Evolutionary conservation across 2,113 vertebrate species (phyloP).

Genomic region (Ailuropoda melanoleuca): DNA sequence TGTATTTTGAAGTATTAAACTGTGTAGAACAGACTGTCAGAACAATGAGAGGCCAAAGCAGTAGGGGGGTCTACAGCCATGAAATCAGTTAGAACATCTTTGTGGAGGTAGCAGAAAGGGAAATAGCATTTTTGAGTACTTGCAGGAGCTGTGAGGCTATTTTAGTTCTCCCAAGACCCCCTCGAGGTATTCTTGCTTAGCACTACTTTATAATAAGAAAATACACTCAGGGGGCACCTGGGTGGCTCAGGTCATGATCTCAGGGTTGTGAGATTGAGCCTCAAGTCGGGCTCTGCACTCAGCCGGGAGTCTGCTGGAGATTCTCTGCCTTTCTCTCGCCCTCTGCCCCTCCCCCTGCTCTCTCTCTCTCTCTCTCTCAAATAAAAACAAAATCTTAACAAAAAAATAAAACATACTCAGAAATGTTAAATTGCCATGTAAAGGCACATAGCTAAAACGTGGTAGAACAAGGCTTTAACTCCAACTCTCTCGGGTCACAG

Average conservation of each 20-base stretch:
- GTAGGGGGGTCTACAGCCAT: background rate
- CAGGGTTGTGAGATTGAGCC: background rate
- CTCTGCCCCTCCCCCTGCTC: background rate
- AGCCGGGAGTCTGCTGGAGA: background rate
- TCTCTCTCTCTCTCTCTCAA: background rate
- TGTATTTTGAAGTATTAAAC: background rate
- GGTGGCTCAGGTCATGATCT: background rate
- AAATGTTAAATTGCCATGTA: background rate
- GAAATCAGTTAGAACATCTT: background rate
- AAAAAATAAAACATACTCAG: background rate
- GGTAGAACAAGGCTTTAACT: background rate
- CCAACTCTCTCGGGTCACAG: background rate
- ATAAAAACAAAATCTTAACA: background rate
- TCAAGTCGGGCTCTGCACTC: background rate
- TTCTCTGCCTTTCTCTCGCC: background rate
- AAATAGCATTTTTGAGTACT: background rate
- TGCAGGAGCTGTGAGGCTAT: background rate
- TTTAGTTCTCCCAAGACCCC: background rate
- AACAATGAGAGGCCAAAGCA: background rate
- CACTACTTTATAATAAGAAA: background rate
- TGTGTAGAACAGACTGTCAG: background rate
- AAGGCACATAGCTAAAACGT: background rate
- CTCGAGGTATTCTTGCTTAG: conserved; percentile 15
- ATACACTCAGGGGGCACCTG: background rate
- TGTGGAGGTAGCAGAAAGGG: background rate